Evolutionary conservation across 2,113 vertebrate species (phyloP).

Genomic region (Chaetodon auriga): DNA sequence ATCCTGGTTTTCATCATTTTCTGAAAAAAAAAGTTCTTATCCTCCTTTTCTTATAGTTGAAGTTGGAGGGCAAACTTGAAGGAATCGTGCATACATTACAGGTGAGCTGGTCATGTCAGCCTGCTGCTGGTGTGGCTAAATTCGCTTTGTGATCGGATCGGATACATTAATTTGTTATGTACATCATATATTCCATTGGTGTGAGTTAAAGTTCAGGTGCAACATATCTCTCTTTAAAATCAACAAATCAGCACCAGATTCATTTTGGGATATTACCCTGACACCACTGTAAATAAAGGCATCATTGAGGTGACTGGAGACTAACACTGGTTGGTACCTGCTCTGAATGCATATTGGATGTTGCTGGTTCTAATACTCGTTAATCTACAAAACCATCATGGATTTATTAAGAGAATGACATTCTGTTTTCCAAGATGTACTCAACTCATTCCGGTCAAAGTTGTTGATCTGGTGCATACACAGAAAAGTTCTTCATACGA

Average conservation of each 20-base stretch:
- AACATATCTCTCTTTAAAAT: background rate
- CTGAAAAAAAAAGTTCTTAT: slow-evolving; percentile 60
- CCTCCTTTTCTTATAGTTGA: slow-evolving; percentile 52
- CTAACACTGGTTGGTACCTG: slow-evolving; percentile 1
- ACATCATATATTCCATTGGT: background rate
- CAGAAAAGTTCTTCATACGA: background rate
- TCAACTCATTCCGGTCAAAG: background rate
- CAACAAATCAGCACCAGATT: background rate
- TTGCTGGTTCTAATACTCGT: background rate
- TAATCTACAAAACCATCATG: background rate
- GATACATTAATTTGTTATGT: background rate
- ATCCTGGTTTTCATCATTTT: slow-evolving; percentile 78
- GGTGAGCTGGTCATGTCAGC: slow-evolving; percentile 36
- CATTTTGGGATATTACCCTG: background rate
- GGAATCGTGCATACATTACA: slow-evolving; percentile 44
- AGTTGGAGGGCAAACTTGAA: slow-evolving; percentile 59
- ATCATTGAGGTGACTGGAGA: slow-evolving; percentile 9
- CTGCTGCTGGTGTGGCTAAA: slow-evolving; percentile 2
- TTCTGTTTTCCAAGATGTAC: background rate
- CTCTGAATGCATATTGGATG: slow-evolving; percentile 9
- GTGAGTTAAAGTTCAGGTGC: background rate
- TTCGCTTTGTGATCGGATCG: background rate
- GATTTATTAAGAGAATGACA: background rate
- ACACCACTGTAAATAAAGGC: slow-evolving; percentile 8
- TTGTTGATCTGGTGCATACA: background rate